Evolutionary conservation across 2,113 vertebrate species (phyloP).

Genomic region (Psittacula cyanocephala): DNA sequence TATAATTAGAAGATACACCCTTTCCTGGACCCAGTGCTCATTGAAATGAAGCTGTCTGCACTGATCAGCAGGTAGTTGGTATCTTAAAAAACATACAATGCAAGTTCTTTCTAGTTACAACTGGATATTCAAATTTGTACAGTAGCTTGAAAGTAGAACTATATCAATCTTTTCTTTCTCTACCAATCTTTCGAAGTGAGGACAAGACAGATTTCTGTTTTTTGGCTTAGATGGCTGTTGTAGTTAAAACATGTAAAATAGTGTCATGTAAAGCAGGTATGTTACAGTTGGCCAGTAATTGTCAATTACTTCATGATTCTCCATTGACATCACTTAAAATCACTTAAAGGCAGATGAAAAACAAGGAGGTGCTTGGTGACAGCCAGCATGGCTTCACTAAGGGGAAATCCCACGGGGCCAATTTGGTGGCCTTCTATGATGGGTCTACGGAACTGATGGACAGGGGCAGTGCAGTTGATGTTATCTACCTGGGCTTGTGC

Average conservation of each 20-base stretch:
- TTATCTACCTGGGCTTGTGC: too few relatives aligned
- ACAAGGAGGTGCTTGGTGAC: too few relatives aligned
- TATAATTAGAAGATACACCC: background rate
- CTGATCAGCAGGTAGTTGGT: background rate
- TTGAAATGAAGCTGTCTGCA: background rate
- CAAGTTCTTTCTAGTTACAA: background rate
- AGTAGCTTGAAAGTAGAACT: background rate
- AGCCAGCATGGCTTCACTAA: too few relatives aligned
- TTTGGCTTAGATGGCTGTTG: background rate
- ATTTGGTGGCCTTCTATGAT: too few relatives aligned
- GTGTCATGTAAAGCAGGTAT: background rate
- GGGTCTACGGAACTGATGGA: too few relatives aligned
- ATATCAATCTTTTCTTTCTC: background rate
- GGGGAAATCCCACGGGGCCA: too few relatives aligned
- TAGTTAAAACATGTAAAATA: background rate
- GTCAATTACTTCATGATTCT: background rate
- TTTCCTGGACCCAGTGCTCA: background rate
- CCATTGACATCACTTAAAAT: background rate
- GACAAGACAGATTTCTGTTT: background rate
- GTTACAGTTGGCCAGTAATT: background rate
- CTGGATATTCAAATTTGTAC: background rate
- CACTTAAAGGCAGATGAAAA: background rate
- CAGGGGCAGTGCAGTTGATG: too few relatives aligned
- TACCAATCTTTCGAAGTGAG: background rate
- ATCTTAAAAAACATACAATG: background rate